These are phyloP conservation scores for Tachysurus fulvidraco DNA, from an alignment of 2,113 vertebrate genomes.

Conservation along the genomic window DNA sequence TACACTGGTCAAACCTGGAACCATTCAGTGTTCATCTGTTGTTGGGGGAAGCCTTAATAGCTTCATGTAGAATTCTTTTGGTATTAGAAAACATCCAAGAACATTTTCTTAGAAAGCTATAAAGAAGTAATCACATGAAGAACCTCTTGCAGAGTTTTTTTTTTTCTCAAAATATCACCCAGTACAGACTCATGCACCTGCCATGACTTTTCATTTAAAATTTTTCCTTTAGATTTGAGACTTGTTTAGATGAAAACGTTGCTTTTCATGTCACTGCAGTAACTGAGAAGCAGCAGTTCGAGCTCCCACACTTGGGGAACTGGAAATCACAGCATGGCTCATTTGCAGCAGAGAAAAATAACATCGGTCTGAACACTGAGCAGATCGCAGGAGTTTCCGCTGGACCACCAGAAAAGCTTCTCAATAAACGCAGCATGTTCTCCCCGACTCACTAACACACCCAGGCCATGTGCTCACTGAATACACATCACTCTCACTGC, in stretches of 20 bases:
- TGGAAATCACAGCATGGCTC: constrained; percentile 58
- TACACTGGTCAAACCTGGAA: neutral
- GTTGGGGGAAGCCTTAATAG: neutral
- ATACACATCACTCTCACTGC: constrained; percentile 51
- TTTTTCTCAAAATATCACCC: neutral
- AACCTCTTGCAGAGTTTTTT: neutral
- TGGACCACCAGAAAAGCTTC: constrained; percentile 75
- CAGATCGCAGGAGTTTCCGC: constrained; percentile 72
- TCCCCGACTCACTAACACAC: constrained; percentile 65
- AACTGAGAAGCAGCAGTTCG: constrained; percentile 19
- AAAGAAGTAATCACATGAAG: neutral
- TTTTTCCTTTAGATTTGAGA: constrained; percentile 1
- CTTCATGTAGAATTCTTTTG: neutral
- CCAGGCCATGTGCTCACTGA: constrained; percentile 67
- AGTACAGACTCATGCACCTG: neutral
- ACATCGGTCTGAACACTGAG: constrained; percentile 69
- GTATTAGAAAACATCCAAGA: neutral
- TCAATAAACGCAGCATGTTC: constrained; percentile 68
- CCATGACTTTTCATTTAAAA: constrained; percentile 3
- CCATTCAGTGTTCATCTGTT: neutral
- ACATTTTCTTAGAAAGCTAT: no score
- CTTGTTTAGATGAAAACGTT: neutral
- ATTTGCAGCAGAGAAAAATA: constrained; percentile 58
- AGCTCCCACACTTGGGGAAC: constrained; percentile 51
- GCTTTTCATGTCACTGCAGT: constrained; percentile 11